Base-by-base conservation (phyloP, 2,113 vertebrate species). In the Bombycilla garrulus region DNA sequence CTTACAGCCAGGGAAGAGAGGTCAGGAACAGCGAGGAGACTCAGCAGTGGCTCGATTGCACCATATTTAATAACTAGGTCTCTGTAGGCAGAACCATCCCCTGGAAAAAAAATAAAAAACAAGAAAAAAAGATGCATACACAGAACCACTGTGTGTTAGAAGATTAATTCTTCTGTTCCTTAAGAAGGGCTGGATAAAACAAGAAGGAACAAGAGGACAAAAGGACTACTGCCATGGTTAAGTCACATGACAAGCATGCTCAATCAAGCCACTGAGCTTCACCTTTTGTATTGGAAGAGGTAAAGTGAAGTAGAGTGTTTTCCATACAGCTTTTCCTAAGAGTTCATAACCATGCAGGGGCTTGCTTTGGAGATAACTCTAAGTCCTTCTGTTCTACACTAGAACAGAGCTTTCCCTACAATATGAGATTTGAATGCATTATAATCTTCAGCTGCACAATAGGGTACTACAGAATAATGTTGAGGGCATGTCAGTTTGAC, bases 61-160 rank as follows among this genome's bases (percentile, higher is more conserved):
- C 98, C 99, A 16, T 98, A 98, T 71, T 99, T 98, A 95, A 99
- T 99, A 79, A 99, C 99, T 42, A 98, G 96, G 94, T 99, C 99
- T 95, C 99, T 98, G 95, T 98, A 98, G 88, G 91, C 77, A 48
- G 99, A 98, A 10, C 99, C 99, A 96, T 99, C 99, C 94, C 99
- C 99, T 99, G 70, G 64, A 4, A 33, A 54, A 36, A 57, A 95
- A 78, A 94, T 25, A 35, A 10, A 67, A 61, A 35, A 92, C 21
- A 61, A 86, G 51, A 38, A 33, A 13, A 0, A 84, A 28, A 48
- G 24, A 7, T 3, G 10, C 28, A 24, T 31, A 54, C 31, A 47
- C 14, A 84, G 10, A 51, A 50, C 23, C 17, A 58, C 7, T 45
- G 11, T 2, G 9, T 15, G 16, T 53, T 44, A 45, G 7, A 35